Evolutionary conservation across 2,888 invertebrate species (phyloP).

Genomic region (Lepas anatifera): DNA sequence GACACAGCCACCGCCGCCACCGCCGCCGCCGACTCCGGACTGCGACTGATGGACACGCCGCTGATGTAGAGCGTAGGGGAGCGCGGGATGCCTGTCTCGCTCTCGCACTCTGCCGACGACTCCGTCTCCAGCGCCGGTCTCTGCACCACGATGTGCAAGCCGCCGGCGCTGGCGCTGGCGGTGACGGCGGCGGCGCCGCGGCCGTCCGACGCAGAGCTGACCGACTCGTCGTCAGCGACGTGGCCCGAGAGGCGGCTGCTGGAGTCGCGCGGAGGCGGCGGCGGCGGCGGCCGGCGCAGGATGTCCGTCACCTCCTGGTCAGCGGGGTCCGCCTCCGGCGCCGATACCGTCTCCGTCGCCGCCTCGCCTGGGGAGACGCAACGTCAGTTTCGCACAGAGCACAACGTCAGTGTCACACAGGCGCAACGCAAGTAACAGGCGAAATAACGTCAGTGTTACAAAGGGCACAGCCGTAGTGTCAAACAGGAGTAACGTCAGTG

Average conservation of each 20-base stretch:
- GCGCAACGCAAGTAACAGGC: too few species aligned
- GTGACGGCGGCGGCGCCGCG: not conserved
- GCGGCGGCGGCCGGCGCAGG: not conserved
- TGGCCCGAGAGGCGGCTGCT: not conserved
- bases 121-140: constrained; percentile 19
- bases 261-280: not conserved
- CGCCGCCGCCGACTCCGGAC: constrained; percentile 22
- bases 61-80: constrained; percentile 46
- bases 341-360: too few species aligned
- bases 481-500: too few species aligned
- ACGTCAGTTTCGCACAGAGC: too few species aligned
- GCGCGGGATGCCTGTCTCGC: constrained; percentile 45
- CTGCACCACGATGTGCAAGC: constrained; percentile 21
- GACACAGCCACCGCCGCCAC: constrained; percentile 15
- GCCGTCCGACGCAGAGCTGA: not conserved
- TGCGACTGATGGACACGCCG: constrained; percentile 44
- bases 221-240: not conserved
- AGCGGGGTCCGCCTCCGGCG: not conserved
- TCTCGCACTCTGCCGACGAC: constrained; percentile 39
- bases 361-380: too few species aligned
- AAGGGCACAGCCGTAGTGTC: too few species aligned
- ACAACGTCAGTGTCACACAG: too few species aligned
- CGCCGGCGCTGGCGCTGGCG: constrained; percentile 16
- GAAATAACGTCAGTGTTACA: too few species aligned
- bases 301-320: not conserved